Percentiles rank a stretch among this genome's conserved stretches.
These are phyloP conservation scores for Emydocephalus ijimae DNA, from an alignment of 2,113 vertebrate genomes.

Conservation along the genomic window DNA sequence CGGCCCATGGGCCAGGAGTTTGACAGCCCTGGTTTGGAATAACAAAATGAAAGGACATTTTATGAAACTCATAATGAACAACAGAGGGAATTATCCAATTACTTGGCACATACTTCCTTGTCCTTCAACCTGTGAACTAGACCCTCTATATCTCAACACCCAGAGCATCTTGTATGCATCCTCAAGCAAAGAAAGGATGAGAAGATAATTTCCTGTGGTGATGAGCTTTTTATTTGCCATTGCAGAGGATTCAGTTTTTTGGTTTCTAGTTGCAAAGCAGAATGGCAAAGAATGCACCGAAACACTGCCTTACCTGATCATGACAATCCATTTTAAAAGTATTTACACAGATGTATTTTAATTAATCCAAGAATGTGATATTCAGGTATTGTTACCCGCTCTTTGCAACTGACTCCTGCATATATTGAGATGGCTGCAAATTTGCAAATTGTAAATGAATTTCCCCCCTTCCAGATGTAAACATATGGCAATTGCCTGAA, in stretches of 20 bases:
- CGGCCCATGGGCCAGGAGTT: too few relatives aligned
- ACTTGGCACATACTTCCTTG: background rate
- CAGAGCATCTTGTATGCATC: background rate
- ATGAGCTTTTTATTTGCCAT: constrained; percentile 50
- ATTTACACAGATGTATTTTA: fast-evolving
- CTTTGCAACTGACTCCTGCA: background rate
- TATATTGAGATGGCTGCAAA: background rate
- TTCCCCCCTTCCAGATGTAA: background rate
- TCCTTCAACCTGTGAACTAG: background rate
- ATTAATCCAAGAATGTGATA: background rate
- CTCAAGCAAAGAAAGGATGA: background rate
- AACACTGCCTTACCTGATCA: constrained; percentile 45
- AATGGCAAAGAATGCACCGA: constrained; percentile 57
- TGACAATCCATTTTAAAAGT: constrained; percentile 56
- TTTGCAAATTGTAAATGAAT: background rate
- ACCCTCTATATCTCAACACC: background rate
- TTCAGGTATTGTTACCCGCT: background rate
- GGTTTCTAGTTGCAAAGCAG: constrained; percentile 55
- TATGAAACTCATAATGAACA: constrained; percentile 58
- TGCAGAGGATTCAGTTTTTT: constrained; percentile 38
- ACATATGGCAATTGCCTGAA: background rate
- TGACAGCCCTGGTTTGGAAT: too few relatives aligned
- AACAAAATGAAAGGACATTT: constrained; percentile 51
- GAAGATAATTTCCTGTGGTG: constrained; percentile 38
- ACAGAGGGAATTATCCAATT: constrained; percentile 1